Evolutionary conservation across 2,113 vertebrate genomes (phyloP).

Genomic region (Ancistrus triradiatus): DNA sequence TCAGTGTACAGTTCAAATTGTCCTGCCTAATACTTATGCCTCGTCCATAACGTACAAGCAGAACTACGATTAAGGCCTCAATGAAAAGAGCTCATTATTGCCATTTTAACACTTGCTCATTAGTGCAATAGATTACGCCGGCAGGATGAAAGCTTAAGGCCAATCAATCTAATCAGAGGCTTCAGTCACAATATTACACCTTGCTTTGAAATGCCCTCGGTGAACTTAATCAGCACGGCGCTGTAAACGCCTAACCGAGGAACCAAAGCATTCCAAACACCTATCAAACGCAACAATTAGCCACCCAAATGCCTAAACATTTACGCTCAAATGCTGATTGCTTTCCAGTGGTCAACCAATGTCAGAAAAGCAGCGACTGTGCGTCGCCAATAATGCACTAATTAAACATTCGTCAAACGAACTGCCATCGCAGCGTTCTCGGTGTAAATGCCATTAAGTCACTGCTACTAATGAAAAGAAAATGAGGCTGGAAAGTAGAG

Average conservation of each 20-base stretch:
- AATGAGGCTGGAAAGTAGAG: neutral
- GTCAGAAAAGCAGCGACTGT: constrained; percentile 8
- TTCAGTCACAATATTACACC: neutral
- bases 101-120: too few species aligned
- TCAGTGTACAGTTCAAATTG: too few species aligned
- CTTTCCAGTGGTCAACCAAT: constrained; percentile 11
- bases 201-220: constrained; percentile 15
- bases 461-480: neutral
- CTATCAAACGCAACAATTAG: constrained; percentile 20
- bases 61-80: too few species aligned
- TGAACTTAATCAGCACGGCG: neutral
- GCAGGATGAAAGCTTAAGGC: too few species aligned
- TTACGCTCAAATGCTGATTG: constrained; percentile 3
- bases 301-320: constrained; percentile 12
- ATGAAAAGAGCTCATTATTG: too few species aligned
- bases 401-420: constrained; percentile 16
- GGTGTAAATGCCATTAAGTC: constrained; percentile 2
- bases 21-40: too few species aligned
- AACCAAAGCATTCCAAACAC: constrained; percentile 1
- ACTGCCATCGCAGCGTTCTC: constrained; percentile 1
- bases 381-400: neutral
- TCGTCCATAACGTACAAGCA: too few species aligned
- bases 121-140: too few species aligned
- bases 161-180: neutral
- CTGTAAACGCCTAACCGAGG: neutral